Base-by-base conservation (phyloP, 1,140 invertebrate genomes). In the Drosophila nigromelanica region DNA sequence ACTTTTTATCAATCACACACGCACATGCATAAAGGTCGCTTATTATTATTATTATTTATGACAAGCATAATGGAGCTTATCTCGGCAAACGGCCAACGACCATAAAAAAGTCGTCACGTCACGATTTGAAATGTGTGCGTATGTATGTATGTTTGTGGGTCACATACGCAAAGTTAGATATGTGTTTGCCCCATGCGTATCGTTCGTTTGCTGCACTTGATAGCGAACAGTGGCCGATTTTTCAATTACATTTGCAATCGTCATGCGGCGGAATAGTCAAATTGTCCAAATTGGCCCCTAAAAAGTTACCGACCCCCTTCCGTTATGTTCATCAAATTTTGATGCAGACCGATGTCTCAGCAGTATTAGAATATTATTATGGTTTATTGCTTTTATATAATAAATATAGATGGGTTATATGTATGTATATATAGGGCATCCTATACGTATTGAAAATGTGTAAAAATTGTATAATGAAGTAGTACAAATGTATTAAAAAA, bases 171-270 rank as follows among this genome's bases (percentile, higher is more conserved):
- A 24, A 43, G 43, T 50, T 50, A 2, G 11, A 18, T 52, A 11
- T 24, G 21, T 35, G 24, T 59, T 45, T 68, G 35, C 33, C 58
- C 55, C 14, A 14, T 51, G 54, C 37, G 35, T 35, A 39, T 59
- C 35, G 24, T 67, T 40, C 66, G 59, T 24, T 35, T 58, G 70
- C 59, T 70, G 66, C 72, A 70, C 59, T 74, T 70, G 72, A 70
- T 67, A 74, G 67, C 72, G 30, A 51, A 70, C 72, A 56, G 67
- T 70, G 58, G 52, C 67, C 52, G 61, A 73, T 82, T 87, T 86
- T 86, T 86, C 82, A 86, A 86, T 87, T 86, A 87, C 59, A 63
- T 71, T 73, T 69, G 47, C 74, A 50, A 50, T 76, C 51, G 60
- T 73, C 21, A 58, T 56, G 43, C n/a, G 42, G 37, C 56, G 42